Percentiles rank a stretch among this genome's conserved stretches.
phyloP scores from a whole-genome alignment of 2,113 vertebrate genomes.

The Pogona vitticeps region DNA sequence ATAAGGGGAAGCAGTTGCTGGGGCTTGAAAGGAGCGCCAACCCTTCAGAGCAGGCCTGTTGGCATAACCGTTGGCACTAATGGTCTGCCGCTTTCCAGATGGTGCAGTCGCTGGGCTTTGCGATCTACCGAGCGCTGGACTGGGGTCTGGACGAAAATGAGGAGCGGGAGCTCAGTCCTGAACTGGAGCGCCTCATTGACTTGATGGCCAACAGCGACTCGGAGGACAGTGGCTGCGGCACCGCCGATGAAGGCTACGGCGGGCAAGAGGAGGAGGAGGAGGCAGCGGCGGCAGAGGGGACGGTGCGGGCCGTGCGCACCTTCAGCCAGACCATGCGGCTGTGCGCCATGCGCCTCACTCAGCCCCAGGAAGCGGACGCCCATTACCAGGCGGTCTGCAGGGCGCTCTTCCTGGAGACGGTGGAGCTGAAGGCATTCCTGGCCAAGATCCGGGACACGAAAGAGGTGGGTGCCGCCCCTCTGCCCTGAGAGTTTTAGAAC shows the following conservation, averaged over 20 bases:
- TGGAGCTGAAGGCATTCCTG: conserved; percentile 94
- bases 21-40: too few relatives aligned
- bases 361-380: conserved; percentile 78
- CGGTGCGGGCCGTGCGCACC: conserved; percentile 74
- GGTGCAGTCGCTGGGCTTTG: conserved; percentile 91
- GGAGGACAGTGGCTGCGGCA: conserved; percentile 57
- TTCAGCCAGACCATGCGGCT: conserved; percentile 86
- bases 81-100: conserved; percentile 71
- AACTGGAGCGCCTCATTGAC: conserved; percentile 92
- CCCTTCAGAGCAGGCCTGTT: background rate
- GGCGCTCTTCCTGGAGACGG: conserved; percentile 89
- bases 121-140: conserved; percentile 94
- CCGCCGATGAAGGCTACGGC: conserved; percentile 89
- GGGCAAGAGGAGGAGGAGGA: conserved; percentile 89
- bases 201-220: conserved; percentile 84
- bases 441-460: conserved; percentile 89
- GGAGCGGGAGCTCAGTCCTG: conserved; percentile 90
- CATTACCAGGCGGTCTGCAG: conserved; percentile 96
- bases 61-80: background rate
- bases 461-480: conserved; percentile 75
- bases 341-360: conserved; percentile 82
- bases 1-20: too few relatives aligned
- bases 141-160: conserved; percentile 95
- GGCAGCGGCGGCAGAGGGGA: conserved; percentile 49
- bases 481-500: too few relatives aligned